phyloP scores from a whole-genome alignment of 2,888 invertebrate genomes.

The Dioctria rufipes region DNA sequence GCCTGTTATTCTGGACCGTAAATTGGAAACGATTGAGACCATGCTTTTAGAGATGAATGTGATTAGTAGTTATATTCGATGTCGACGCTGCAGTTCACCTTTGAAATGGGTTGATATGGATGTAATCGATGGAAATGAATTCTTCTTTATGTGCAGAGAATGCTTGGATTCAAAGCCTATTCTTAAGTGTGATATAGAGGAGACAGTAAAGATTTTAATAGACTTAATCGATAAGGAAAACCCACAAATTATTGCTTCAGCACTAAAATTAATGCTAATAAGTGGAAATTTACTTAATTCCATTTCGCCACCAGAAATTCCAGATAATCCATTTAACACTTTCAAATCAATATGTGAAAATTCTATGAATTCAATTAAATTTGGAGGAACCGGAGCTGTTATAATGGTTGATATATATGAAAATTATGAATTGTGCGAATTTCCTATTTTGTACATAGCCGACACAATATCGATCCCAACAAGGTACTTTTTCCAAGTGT shows the following conservation, averaged over 20 bases:
- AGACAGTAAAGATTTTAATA: constrained; percentile 4
- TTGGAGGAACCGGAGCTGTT: constrained; percentile 6
- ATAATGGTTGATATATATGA: constrained; percentile 15
- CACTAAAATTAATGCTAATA: not conserved
- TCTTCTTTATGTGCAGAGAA: constrained; percentile 1
- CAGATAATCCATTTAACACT: constrained; percentile 6
- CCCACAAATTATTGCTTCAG: constrained; percentile 2
- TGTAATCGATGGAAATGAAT: not conserved
- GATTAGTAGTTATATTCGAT: not conserved
- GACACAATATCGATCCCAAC: constrained; percentile 31
- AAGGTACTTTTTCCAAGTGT: constrained; percentile 22
- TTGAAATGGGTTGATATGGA: not conserved
- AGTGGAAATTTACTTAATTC: constrained; percentile 24
- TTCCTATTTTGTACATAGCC: constrained; percentile 18
- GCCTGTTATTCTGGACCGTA: not conserved
- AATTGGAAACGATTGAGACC: not conserved
- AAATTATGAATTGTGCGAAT: not conserved
- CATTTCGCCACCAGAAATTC: constrained; percentile 11
- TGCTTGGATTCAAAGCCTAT: not conserved
- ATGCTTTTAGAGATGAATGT: not conserved
- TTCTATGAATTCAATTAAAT: constrained; percentile 13
- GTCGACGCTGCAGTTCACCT: not conserved
- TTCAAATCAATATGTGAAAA: constrained; percentile 31
- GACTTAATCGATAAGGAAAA: not conserved
- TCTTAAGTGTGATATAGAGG: constrained; percentile 8